These are phyloP conservation scores for Ctenicera cuprea DNA, from an alignment of 2,888 invertebrate genomes.

Conservation along the genomic window DNA sequence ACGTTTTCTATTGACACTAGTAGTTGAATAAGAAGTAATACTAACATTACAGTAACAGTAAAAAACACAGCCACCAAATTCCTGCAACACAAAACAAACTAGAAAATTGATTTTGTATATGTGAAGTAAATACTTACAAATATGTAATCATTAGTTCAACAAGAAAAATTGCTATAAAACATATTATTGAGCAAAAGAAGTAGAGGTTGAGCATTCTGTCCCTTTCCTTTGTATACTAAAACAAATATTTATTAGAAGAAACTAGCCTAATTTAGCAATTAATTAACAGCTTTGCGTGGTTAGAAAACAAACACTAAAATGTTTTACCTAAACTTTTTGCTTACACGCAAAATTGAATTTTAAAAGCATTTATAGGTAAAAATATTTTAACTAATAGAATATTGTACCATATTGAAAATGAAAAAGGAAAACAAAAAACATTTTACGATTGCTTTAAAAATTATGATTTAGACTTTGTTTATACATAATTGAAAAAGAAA, in stretches of 20 bases:
- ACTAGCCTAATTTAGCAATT: too few relatives aligned
- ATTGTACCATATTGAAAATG: too few relatives aligned
- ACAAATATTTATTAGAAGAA: conserved; percentile 57
- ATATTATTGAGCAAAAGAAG: conserved; percentile 86
- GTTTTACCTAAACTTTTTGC: too few relatives aligned
- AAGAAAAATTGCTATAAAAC: conserved; percentile 81
- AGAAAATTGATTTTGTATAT: background rate
- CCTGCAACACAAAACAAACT: conserved; percentile 65
- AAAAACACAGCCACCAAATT: conserved; percentile 69
- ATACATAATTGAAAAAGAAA: too few relatives aligned
- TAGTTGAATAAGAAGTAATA: conserved; percentile 74
- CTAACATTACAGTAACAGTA: conserved; percentile 70
- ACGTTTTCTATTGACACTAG: conserved; percentile 76
- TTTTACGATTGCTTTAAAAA: too few relatives aligned
- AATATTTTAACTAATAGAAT: too few relatives aligned
- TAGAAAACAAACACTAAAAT: too few relatives aligned
- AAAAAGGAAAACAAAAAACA: too few relatives aligned
- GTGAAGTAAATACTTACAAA: conserved; percentile 38
- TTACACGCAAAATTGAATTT: too few relatives aligned
- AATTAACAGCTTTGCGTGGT: too few relatives aligned
- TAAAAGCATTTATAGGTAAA: too few relatives aligned
- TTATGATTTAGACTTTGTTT: too few relatives aligned
- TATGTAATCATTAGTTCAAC: conserved; percentile 77
- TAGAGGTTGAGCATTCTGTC: conserved; percentile 92
- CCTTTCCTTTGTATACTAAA: conserved; percentile 87